A percentile compares a stretch with the other conserved stretches of the same genome.
phyloP scores from a whole-genome alignment of 1,140 invertebrate genomes.

The Orius insidiosus region DNA sequence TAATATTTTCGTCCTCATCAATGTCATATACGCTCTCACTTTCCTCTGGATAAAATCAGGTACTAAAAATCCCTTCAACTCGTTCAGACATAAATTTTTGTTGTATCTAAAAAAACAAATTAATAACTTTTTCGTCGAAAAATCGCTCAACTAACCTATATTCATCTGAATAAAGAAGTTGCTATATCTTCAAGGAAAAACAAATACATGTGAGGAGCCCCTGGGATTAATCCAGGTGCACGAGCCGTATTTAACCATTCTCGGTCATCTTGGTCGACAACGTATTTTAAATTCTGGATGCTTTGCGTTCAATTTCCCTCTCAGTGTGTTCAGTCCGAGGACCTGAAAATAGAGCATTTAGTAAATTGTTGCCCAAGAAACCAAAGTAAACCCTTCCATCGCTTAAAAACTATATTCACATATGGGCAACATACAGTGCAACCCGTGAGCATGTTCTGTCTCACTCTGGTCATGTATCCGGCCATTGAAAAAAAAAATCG shows the following conservation, averaged over 20 bases:
- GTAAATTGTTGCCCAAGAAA: too few species aligned
- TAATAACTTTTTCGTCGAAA: too few species aligned
- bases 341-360: too few species aligned
- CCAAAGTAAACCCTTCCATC: too few species aligned
- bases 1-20: slow-evolving; percentile 15
- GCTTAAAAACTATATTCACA: too few species aligned
- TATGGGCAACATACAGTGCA: too few species aligned
- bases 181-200: slow-evolving; percentile 67
- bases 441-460: too few species aligned
- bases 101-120: too few species aligned
- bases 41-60: slow-evolving; percentile 54
- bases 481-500: too few species aligned
- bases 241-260: slow-evolving; percentile 56
- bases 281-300: slow-evolving; percentile 63
- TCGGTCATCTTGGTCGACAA: slow-evolving; percentile 63
- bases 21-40: slow-evolving; percentile 38
- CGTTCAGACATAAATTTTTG: slow-evolving; percentile 34
- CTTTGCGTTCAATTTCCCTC: slow-evolving; percentile 55
- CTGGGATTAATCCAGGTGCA: slow-evolving; percentile 41
- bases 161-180: slow-evolving; percentile 49
- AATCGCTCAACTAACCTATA: slow-evolving; percentile 44
- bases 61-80: slow-evolving; percentile 51
- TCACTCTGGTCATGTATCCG: too few species aligned
- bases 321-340: slow-evolving; percentile 48
- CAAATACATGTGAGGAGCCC: slow-evolving; percentile 53